Evolutionary conservation across 2,797 vertebrate species (phyloP).

Genomic region (Anguilla pacifica): DNA sequence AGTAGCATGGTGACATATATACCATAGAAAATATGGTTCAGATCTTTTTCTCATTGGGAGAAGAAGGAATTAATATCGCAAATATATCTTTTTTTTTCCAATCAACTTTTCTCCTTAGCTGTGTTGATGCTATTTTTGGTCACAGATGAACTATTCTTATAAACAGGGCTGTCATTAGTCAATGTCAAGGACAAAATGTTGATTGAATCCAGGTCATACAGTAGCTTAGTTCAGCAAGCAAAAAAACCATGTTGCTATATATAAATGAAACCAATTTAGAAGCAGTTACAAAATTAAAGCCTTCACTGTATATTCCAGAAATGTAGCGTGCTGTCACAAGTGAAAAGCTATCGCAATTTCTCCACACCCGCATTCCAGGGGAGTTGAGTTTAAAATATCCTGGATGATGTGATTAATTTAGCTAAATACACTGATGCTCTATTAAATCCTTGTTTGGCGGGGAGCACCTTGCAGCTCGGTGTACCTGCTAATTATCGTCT

Average conservation of each 20-base stretch:
- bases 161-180: neutral
- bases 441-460: neutral
- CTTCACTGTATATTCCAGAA: neutral
- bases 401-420: neutral
- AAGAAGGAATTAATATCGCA: neutral
- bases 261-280: neutral
- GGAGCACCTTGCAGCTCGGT: neutral
- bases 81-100: neutral
- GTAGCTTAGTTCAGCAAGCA: neutral
- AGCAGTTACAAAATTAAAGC: neutral
- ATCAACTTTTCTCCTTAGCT: neutral
- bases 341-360: neutral
- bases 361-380: neutral
- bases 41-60: neutral
- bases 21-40: neutral
- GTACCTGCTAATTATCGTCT: neutral
- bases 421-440: neutral
- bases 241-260: neutral
- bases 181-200: neutral
- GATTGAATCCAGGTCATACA: neutral
- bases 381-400: neutral
- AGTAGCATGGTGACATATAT: neutral
- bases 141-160: neutral
- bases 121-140: neutral
- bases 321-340: neutral